Percentiles rank a stretch among this genome's conserved stretches.
Evolutionary conservation across 2,113 vertebrate genomes (phyloP).

Genomic region (Trichechus manatus): DNA sequence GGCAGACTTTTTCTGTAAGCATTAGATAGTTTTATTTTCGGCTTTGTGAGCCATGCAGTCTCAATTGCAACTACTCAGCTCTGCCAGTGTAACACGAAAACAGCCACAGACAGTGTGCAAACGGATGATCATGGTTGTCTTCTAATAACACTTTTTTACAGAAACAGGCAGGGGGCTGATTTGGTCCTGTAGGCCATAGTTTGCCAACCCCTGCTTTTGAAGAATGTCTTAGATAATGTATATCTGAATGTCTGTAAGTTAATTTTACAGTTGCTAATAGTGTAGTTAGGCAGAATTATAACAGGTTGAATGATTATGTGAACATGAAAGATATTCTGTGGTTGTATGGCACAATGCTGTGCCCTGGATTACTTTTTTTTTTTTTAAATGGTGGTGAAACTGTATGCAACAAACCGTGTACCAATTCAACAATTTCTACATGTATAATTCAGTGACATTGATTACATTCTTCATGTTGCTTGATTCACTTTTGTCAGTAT

Average conservation of each 20-base stretch:
- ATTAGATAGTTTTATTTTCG: background rate
- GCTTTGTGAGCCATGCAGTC: background rate
- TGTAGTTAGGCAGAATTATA: background rate
- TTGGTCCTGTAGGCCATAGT: background rate
- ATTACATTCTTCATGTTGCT: background rate
- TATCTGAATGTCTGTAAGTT: background rate
- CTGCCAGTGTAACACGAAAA: background rate
- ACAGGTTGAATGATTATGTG: background rate
- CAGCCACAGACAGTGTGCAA: background rate
- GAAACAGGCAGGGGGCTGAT: background rate
- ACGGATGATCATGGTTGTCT: background rate
- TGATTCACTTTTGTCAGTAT: background rate
- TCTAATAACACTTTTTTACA: background rate
- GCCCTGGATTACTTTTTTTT: background rate
- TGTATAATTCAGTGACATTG: background rate
- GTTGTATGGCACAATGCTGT: background rate
- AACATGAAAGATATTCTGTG: background rate
- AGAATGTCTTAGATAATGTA: background rate
- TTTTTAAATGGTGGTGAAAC: background rate
- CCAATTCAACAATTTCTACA: background rate
- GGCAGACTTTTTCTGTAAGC: background rate
- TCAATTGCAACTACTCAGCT: background rate
- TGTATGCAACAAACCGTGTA: background rate
- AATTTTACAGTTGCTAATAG: conserved; percentile 27
- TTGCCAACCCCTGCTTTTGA: background rate